These are phyloP conservation scores for Propithecus deckenii DNA, from an alignment of 2,797 vertebrate genomes.

Conservation along the genomic window DNA sequence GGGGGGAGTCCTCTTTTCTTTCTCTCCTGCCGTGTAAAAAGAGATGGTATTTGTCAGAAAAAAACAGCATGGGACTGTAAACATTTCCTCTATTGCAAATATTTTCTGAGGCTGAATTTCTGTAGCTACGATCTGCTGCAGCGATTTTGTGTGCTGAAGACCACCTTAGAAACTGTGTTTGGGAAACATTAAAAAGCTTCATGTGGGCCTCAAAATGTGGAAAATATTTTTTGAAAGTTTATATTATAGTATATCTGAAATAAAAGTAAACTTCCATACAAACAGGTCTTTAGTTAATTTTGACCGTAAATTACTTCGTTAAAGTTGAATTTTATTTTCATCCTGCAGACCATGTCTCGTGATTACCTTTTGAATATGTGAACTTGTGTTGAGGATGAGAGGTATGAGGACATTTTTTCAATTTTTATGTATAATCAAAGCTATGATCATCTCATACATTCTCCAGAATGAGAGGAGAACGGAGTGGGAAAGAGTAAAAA, in stretches of 20 bases:
- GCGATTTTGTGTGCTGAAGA: constrained; percentile 32
- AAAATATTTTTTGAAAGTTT: constrained; percentile 9
- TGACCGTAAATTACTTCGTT: background rate
- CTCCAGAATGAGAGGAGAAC: background rate
- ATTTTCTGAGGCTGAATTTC: constrained; percentile 60
- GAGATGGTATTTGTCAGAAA: constrained; percentile 76
- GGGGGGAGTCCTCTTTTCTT: constrained; percentile 22
- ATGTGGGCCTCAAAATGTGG: constrained; percentile 26
- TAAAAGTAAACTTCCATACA: constrained; percentile 52
- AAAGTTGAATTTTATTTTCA: background rate
- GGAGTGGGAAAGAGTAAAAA: background rate
- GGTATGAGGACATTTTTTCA: background rate
- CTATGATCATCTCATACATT: background rate
- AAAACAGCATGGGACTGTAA: constrained; percentile 71
- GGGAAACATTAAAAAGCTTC: constrained; percentile 48
- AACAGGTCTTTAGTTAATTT: constrained; percentile 33
- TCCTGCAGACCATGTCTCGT: background rate
- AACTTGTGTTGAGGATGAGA: background rate
- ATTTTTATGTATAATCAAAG: constrained; percentile 61
- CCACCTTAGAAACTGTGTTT: background rate
- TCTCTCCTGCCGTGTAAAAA: constrained; percentile 70
- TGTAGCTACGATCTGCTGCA: constrained; percentile 6
- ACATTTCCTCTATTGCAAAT: constrained; percentile 51
- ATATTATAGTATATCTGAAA: constrained; percentile 3
- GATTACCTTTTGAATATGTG: background rate